Percentiles rank a stretch among this genome's conserved stretches.
Conservation (phyloP, 2,113 vertebrate genomes). For the Amblyornis subalaris region DNA sequence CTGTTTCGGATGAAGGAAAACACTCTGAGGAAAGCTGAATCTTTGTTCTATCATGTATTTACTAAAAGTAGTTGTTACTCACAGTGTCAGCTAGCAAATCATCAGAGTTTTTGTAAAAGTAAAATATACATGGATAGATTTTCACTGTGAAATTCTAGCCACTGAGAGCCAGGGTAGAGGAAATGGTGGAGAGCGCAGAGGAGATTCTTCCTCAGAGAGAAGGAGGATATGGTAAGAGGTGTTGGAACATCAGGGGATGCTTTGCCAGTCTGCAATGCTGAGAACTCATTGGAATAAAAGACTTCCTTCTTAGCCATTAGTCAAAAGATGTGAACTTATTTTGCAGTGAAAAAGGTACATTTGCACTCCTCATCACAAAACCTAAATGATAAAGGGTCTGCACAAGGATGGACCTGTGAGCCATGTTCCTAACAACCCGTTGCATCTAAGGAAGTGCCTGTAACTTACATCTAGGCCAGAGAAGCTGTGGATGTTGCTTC, state of each 20-base stretch:
- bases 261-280: background rate
- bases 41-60: background rate
- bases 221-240: background rate
- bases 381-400: background rate
- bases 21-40: background rate
- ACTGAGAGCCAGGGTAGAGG: background rate
- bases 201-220: background rate
- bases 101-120: background rate
- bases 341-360: background rate
- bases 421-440: rapidly evolving
- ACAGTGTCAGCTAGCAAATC: background rate
- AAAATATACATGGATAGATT: background rate
- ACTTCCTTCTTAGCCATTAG: background rate
- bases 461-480: no score
- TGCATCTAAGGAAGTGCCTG: background rate
- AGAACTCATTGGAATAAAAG: background rate
- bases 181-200: background rate
- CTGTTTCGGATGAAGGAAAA: background rate
- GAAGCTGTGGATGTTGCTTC: background rate
- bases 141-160: background rate
- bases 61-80: background rate
- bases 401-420: no score
- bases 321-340: background rate
- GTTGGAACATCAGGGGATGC: background rate
- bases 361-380: background rate